Percentiles rank a stretch among this genome's conserved stretches.
Evolutionary conservation across 2,888 invertebrate species (phyloP).

Genomic region (Argynnis bischoffii): DNA sequence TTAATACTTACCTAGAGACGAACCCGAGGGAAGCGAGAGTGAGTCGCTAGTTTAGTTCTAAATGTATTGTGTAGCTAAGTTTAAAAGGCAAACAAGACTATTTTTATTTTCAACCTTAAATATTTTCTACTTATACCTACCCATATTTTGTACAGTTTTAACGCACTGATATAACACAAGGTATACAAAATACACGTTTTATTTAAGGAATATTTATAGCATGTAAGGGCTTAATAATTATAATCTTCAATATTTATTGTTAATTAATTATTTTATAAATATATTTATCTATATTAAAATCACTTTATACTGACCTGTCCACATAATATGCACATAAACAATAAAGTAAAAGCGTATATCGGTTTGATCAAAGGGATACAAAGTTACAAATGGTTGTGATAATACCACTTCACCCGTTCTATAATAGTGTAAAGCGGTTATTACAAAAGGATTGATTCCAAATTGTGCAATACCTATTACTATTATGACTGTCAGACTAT

Average conservation of each 20-base stretch:
- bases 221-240: too few species aligned
- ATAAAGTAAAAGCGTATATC: conserved; percentile 50
- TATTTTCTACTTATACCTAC: too few species aligned
- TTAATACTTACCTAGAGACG: too few species aligned
- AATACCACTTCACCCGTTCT: conserved; percentile 48
- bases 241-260: too few species aligned
- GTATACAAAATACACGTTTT: too few species aligned
- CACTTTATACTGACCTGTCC: conserved; percentile 45
- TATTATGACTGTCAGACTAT: conserved; percentile 4
- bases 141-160: not conserved
- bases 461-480: conserved; percentile 8
- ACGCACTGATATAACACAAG: not conserved
- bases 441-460: conserved; percentile 19
- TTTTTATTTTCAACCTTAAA: not conserved
- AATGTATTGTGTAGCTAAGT: too few species aligned
- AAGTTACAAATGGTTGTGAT: conserved; percentile 50
- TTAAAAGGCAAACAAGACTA: too few species aligned
- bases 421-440: conserved; percentile 41
- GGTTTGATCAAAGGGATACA: conserved; percentile 56
- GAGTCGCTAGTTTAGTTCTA: too few species aligned
- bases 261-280: not conserved
- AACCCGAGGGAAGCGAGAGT: too few species aligned
- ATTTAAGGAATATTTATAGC: too few species aligned
- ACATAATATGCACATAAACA: conserved; percentile 50
- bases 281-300: not conserved